phyloP scores from a whole-genome alignment of 2,797 vertebrate genomes.

The Tangara arthus region DNA sequence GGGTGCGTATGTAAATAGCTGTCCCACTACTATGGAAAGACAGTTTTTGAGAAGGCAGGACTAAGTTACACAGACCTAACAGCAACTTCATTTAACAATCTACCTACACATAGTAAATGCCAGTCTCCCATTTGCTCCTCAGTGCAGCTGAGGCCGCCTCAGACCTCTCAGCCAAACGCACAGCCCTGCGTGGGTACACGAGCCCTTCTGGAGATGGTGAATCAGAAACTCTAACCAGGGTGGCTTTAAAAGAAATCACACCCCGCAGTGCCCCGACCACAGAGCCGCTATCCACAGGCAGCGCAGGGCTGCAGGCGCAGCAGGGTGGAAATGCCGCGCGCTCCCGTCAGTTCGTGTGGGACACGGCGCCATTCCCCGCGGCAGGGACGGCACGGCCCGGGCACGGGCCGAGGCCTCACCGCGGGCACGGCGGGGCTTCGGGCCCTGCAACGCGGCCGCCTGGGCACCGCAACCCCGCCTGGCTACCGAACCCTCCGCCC shows the following conservation, averaged over 20 bases:
- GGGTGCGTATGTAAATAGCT: background rate
- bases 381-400: background rate
- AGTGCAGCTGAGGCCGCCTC: background rate
- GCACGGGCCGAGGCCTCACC: background rate
- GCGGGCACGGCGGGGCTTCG: background rate
- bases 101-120: accelerated
- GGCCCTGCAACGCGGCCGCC: background rate
- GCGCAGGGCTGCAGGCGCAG: accelerated
- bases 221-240: accelerated
- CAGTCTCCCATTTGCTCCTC: background rate
- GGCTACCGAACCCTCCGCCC: background rate
- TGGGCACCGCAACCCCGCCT: background rate
- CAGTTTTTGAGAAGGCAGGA: background rate
- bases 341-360: accelerated
- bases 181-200: accelerated
- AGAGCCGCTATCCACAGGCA: too few species aligned
- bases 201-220: background rate
- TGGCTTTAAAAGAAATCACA: background rate
- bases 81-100: background rate
- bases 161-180: accelerated
- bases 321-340: accelerated
- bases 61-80: background rate
- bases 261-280: accelerated
- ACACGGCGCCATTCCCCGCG: background rate
- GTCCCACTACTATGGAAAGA: background rate